Conservation (phyloP, 2,797 vertebrate genomes). For the Ptychobarbus kaznakovi region DNA sequence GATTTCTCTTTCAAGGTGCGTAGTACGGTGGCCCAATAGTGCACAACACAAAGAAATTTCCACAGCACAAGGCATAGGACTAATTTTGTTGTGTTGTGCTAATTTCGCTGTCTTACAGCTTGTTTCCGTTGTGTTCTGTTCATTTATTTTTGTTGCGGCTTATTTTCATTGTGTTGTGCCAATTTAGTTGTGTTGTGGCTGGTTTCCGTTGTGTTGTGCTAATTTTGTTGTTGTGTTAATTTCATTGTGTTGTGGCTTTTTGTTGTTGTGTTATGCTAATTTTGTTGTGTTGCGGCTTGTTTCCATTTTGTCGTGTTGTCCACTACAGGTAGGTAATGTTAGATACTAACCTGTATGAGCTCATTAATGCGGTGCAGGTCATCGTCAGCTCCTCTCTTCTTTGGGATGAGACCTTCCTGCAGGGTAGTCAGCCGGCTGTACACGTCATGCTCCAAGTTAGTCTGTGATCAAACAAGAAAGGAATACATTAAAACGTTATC, state of each 20-base stretch:
- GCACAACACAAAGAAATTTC: neutral
- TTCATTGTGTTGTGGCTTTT: neutral
- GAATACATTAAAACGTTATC: neutral
- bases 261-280: no score
- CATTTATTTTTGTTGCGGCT: accelerated
- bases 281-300: neutral
- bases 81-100: neutral
- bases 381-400: constrained; percentile 95
- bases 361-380: constrained; percentile 97
- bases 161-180: no score
- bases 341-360: constrained; percentile 90
- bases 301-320: neutral
- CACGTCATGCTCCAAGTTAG: constrained; percentile 94
- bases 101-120: no score
- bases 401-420: constrained; percentile 96
- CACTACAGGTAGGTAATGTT: neutral
- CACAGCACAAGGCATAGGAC: neutral
- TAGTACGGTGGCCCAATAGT: neutral
- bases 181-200: no score
- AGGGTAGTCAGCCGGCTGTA: constrained; percentile 93
- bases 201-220: no score
- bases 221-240: no score
- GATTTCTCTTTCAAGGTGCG: neutral
- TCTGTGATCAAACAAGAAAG: constrained; percentile 72
- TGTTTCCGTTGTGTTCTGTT: no score